Evolutionary conservation across 1,140 invertebrate species (phyloP).

Genomic region (Atta texana): DNA sequence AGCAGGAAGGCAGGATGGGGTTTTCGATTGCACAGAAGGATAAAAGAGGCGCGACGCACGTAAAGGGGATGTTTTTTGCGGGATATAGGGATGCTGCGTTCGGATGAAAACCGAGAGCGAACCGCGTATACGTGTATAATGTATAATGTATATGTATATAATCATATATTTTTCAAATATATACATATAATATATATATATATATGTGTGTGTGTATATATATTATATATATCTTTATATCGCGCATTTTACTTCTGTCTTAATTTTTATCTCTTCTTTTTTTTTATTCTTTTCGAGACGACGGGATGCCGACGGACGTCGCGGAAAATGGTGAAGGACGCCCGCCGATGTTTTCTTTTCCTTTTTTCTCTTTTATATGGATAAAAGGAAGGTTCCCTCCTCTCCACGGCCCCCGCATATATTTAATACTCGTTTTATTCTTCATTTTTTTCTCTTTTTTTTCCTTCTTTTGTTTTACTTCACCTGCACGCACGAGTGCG

Average conservation of each 20-base stretch:
- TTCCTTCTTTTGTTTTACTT: constrained; percentile 66
- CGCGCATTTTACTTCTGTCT: constrained; percentile 70
- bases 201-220: constrained; percentile 46
- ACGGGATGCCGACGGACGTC: constrained; percentile 59
- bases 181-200: constrained; percentile 55
- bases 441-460: constrained; percentile 70
- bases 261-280: constrained; percentile 67
- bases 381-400: constrained; percentile 84
- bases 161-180: constrained; percentile 52
- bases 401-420: constrained; percentile 85
- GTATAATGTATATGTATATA: constrained; percentile 64
- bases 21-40: constrained; percentile 70
- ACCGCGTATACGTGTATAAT: constrained; percentile 64
- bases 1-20: constrained; percentile 61
- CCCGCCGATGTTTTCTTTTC: constrained; percentile 34
- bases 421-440: constrained; percentile 85
- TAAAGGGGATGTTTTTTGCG: constrained; percentile 61
- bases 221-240: constrained; percentile 64
- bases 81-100: constrained; percentile 51
- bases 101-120: constrained; percentile 68
- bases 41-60: constrained; percentile 71
- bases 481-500: constrained; percentile 70
- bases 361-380: constrained; percentile 35
- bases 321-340: constrained; percentile 32
- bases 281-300: constrained; percentile 32